Conservation (phyloP, 2,113 vertebrate species). For the Lamprologus speciosus region DNA sequence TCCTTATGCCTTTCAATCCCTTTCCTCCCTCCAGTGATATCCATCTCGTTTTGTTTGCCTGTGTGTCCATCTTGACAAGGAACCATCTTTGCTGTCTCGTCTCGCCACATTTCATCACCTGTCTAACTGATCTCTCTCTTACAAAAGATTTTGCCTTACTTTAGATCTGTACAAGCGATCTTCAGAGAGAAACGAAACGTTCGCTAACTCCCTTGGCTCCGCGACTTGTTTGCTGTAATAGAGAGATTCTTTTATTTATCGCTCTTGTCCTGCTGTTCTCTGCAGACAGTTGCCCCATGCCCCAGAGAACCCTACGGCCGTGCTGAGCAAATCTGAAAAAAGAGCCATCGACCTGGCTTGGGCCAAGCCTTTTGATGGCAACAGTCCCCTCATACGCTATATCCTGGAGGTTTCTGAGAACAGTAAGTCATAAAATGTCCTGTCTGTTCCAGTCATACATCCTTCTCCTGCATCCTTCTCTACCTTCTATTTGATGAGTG, state of each 20-base stretch:
- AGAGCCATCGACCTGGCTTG: conserved; percentile 91
- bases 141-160: not conserved
- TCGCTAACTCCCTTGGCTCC: not conserved
- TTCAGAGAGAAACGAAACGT: not conserved
- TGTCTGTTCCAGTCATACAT: not conserved
- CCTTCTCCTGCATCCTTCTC: not conserved
- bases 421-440: conserved; percentile 74
- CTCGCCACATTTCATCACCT: conserved; percentile 40
- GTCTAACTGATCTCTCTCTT: conserved; percentile 7
- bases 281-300: conserved; percentile 87
- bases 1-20: conserved; percentile 12
- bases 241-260: conserved; percentile 15
- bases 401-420: conserved; percentile 94
- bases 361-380: conserved; percentile 93
- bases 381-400: conserved; percentile 89
- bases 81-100: conserved; percentile 21
- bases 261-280: not conserved
- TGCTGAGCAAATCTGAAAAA: conserved; percentile 77
- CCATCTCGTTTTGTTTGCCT: conserved; percentile 34
- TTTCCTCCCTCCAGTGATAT: not conserved
- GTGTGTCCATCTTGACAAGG: conserved; percentile 32
- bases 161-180: not conserved
- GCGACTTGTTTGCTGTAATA: not conserved
- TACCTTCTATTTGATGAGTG: not conserved
- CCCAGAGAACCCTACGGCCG: conserved; percentile 81